A percentile compares a stretch with the other conserved stretches of the same genome.
Conservation (phyloP, 2,888 invertebrate species). For the Uropetala carovei region DNA sequence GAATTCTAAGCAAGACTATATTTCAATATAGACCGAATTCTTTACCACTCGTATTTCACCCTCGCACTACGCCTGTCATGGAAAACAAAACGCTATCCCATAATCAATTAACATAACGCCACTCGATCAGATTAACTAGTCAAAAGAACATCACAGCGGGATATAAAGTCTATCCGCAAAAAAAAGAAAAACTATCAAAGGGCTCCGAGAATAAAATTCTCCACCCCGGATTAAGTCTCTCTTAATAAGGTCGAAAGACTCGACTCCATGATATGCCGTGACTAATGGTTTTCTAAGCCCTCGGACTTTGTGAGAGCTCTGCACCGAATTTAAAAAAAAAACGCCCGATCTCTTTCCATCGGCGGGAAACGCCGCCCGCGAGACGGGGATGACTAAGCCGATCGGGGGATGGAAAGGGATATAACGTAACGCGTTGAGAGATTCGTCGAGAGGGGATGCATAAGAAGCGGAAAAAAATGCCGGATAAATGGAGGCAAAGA, state of each 20-base stretch:
- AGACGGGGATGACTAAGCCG: constrained; percentile 3
- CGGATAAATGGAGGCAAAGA: too few species aligned
- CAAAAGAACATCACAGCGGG: neutral
- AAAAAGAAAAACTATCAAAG: neutral
- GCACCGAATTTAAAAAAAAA: neutral
- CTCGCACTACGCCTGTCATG: neutral
- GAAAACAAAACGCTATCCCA: neutral
- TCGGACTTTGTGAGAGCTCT: neutral
- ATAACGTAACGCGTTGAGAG: too few species aligned
- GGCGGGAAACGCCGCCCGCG: neutral
- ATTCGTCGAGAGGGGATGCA: too few species aligned
- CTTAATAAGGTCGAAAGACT: constrained; percentile 47
- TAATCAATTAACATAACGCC: constrained; percentile 13
- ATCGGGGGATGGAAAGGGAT: neutral
- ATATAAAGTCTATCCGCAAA: neutral
- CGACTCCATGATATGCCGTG: neutral
- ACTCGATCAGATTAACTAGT: neutral
- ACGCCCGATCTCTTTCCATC: neutral
- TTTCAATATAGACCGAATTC: neutral
- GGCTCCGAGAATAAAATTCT: neutral
- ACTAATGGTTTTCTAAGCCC: constrained; percentile 57
- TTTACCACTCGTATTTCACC: neutral
- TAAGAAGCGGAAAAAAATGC: too few species aligned
- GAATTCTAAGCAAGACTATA: too few species aligned
- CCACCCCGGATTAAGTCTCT: neutral